phyloP scores from a whole-genome alignment of 2,113 vertebrate species.

The Pygoscelis antarcticus region DNA sequence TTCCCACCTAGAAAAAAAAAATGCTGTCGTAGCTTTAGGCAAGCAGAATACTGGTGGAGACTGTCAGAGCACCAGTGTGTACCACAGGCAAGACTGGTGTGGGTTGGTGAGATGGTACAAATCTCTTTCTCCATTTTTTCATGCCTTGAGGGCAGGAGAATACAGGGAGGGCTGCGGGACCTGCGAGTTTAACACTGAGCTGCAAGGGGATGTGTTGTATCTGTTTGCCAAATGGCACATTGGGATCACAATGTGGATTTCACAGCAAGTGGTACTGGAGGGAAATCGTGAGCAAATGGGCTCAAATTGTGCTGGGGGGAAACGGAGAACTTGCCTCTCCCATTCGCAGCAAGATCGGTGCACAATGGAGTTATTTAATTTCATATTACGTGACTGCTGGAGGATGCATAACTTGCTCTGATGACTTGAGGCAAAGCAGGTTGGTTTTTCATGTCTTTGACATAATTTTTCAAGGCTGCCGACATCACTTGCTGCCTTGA shows the following conservation, averaged over 20 bases:
- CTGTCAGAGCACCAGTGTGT: not conserved
- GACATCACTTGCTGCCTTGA: not conserved
- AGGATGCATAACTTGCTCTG: not conserved
- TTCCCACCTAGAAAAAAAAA: not conserved
- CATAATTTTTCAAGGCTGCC: not conserved
- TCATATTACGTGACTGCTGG: not conserved
- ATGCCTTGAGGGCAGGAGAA: not conserved
- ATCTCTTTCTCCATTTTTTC: fast-evolving
- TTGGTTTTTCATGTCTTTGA: not conserved
- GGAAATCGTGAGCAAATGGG: not conserved
- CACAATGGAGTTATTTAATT: not conserved
- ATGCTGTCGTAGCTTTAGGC: not conserved
- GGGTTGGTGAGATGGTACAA: not conserved
- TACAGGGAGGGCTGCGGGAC: fast-evolving
- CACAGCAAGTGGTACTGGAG: not conserved
- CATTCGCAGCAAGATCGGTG: fast-evolving
- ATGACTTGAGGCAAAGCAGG: not conserved
- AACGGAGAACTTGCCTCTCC: not conserved
- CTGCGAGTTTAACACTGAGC: fast-evolving
- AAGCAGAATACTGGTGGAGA: not conserved
- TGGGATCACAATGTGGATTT: fast-evolving
- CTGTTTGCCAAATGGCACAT: fast-evolving
- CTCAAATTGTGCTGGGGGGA: fast-evolving
- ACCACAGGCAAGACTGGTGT: fast-evolving
- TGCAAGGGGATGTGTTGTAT: fast-evolving